phyloP scores from a whole-genome alignment of 2,888 invertebrate species.

The Pseudanteris insignis region DNA sequence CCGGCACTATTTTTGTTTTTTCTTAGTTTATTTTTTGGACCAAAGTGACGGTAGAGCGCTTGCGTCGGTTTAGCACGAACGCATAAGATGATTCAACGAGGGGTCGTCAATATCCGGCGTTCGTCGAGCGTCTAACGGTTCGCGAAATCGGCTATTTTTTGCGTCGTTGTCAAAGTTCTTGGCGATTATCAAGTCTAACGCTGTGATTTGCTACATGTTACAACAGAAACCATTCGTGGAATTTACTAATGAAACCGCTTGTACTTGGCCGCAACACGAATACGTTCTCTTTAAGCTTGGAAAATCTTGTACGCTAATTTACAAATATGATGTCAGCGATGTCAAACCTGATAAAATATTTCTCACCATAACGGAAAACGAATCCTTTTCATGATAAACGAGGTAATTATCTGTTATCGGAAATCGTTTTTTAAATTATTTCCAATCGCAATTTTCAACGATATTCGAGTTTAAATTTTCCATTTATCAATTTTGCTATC shows the following conservation, averaged over 20 bases:
- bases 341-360: constrained; percentile 6
- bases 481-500: too few relatives aligned
- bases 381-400: too few relatives aligned
- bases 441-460: too few relatives aligned
- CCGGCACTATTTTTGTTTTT: too few relatives aligned
- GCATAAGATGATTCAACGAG: constrained; percentile 14
- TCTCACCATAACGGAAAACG: too few relatives aligned
- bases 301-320: constrained; percentile 10
- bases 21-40: too few relatives aligned
- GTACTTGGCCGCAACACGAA: constrained; percentile 6
- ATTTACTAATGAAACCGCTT: constrained; percentile 21
- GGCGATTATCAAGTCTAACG: constrained; percentile 3
- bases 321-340: constrained; percentile 9
- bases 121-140: constrained; percentile 15
- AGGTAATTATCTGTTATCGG: too few relatives aligned
- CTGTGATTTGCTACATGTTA: constrained; percentile 16
- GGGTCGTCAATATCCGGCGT: constrained; percentile 3
- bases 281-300: neutral
- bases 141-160: constrained; percentile 11
- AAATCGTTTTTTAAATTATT: too few relatives aligned
- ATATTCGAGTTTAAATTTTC: too few relatives aligned
- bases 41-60: too few relatives aligned
- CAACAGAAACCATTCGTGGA: constrained; percentile 17
- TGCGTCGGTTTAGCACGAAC: neutral
- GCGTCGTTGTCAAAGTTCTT: constrained; percentile 16